These are phyloP conservation scores for Acanthisitta chloris DNA, from an alignment of 2,113 vertebrate genomes.

Conservation along the genomic window DNA sequence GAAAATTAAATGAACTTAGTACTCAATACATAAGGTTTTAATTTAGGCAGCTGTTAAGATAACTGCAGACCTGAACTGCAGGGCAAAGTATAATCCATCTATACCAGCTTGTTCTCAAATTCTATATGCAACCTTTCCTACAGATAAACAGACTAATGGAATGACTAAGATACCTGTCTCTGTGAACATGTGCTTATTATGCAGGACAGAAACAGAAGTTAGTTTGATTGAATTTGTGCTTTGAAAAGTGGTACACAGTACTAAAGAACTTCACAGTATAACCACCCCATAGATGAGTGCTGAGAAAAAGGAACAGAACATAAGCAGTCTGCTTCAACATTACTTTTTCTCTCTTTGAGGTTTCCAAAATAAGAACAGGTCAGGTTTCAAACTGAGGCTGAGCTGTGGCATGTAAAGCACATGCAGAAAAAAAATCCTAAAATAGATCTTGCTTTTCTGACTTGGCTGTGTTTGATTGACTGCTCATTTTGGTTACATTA, in stretches of 20 bases:
- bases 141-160: not conserved
- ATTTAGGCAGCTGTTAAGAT: not conserved
- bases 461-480: slow-evolving; percentile 45
- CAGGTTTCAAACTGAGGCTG: slow-evolving; percentile 39
- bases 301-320: not conserved
- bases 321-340: not conserved
- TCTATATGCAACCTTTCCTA: not conserved
- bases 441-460: slow-evolving; percentile 53
- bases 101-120: not conserved
- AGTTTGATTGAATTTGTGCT: not conserved
- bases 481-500: slow-evolving; percentile 54
- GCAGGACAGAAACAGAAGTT: not conserved
- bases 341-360: not conserved
- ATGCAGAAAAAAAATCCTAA: slow-evolving; percentile 22
- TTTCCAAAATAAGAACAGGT: slow-evolving; percentile 58
- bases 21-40: not conserved
- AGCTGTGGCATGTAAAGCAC: slow-evolving; percentile 15
- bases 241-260: not conserved
- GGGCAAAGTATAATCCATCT: not conserved
- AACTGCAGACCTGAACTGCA: not conserved
- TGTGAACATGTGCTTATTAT: not conserved
- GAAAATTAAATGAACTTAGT: not conserved
- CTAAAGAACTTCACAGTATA: not conserved
- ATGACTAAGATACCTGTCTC: not conserved
- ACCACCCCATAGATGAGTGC: not conserved